These are phyloP conservation scores for Hirtodrosophila duncani DNA, from an alignment of 2,888 invertebrate species.

Conservation along the genomic window DNA sequence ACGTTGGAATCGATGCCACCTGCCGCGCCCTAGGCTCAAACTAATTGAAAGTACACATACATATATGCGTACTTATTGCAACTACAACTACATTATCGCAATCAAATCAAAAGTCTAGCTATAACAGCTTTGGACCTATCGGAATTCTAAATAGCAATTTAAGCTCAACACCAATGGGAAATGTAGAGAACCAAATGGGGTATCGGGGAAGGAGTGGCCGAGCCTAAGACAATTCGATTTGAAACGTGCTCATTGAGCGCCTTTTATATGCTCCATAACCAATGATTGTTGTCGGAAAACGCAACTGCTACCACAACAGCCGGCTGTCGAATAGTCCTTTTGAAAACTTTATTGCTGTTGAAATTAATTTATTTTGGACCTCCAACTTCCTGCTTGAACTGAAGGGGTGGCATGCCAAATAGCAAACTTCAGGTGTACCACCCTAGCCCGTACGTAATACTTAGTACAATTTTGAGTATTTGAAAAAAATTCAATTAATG, in stretches of 20 bases:
- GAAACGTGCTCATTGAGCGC: conserved; percentile 76
- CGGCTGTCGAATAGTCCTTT: conserved; percentile 9
- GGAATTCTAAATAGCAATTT: conserved; percentile 67
- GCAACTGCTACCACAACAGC: no score
- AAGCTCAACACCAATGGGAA: conserved; percentile 57
- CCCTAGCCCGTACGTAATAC: no score
- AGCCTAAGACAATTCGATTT: conserved; percentile 74
- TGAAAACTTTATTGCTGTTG: no score
- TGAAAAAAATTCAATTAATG: no score
- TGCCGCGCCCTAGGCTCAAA: conserved; percentile 27
- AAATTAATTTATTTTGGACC: no score
- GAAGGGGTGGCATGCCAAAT: no score
- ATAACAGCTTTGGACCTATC: conserved; percentile 54
- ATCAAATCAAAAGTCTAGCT: conserved; percentile 62
- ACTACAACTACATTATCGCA: conserved; percentile 44
- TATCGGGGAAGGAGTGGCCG: not conserved
- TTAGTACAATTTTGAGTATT: no score
- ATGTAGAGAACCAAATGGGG: not conserved
- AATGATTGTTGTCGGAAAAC: conserved; percentile 65
- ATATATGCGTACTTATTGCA: conserved; percentile 1
- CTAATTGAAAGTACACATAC: no score
- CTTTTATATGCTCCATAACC: conserved; percentile 75
- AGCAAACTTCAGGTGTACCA: no score
- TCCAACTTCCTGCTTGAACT: no score
- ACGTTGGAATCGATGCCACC: conserved; percentile 19